Conservation (phyloP, 2,113 vertebrate species). For the Scomber scombrus region DNA sequence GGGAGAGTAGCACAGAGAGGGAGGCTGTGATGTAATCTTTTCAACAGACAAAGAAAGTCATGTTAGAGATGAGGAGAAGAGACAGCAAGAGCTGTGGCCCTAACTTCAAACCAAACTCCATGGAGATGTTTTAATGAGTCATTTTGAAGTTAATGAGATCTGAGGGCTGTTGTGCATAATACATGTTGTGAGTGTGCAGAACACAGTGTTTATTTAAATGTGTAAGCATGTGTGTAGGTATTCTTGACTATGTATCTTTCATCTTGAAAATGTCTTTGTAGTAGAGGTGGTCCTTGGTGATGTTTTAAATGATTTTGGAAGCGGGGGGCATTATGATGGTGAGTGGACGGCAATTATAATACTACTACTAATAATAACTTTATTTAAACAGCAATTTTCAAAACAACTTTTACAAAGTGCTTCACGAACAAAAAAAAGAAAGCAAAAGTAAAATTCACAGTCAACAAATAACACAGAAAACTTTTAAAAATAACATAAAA, state of each 20-base stretch:
- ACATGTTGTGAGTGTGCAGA: background rate
- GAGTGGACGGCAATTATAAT: background rate
- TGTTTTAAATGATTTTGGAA: background rate
- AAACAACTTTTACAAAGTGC: too few species aligned
- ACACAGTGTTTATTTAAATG: slow-evolving; percentile 10
- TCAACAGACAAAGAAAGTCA: slow-evolving; percentile 26
- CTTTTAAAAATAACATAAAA: too few species aligned
- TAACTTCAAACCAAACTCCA: slow-evolving; percentile 30
- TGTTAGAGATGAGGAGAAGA: slow-evolving; percentile 31
- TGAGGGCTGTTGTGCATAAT: slow-evolving; percentile 6
- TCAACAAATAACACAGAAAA: too few species aligned
- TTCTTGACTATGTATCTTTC: slow-evolving; percentile 21
- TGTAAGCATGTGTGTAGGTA: slow-evolving; percentile 9
- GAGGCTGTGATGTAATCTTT: slow-evolving; percentile 40
- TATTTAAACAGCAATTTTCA: too few species aligned
- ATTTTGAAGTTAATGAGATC: slow-evolving; percentile 15
- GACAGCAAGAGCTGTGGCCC: slow-evolving; percentile 18
- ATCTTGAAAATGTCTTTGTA: background rate
- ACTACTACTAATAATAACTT: too few species aligned
- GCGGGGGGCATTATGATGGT: background rate
- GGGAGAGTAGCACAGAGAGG: slow-evolving; percentile 8
- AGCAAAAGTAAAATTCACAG: too few species aligned
- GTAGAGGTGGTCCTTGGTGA: background rate
- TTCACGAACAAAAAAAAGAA: too few species aligned
- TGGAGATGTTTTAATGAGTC: slow-evolving; percentile 27